Evolutionary conservation across 2,113 vertebrate genomes (phyloP).

Genomic region (Pseudorhombus dupliciocellatus): DNA sequence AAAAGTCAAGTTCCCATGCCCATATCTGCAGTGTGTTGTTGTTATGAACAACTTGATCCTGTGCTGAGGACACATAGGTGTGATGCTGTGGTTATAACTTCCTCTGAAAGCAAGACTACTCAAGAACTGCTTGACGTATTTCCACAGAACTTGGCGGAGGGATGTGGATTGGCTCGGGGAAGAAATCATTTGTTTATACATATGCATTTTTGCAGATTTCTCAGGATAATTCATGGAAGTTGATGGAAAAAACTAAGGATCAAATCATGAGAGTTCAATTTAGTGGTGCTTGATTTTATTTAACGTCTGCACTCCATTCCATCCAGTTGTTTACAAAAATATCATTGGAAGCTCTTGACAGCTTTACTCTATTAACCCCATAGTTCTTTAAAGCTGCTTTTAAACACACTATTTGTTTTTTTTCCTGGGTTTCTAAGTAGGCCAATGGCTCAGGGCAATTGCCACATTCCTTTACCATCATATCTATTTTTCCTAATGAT

Average conservation of each 20-base stretch:
- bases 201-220: no score
- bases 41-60: constrained; percentile 14
- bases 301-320: not conserved
- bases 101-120: no score
- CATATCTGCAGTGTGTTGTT: constrained; percentile 7
- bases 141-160: no score
- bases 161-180: no score
- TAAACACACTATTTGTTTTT: not conserved
- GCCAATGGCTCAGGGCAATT: not conserved
- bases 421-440: not conserved
- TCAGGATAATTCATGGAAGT: no score
- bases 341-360: constrained; percentile 12
- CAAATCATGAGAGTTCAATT: no score
- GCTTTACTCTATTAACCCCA: constrained; percentile 1
- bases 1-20: constrained; percentile 55
- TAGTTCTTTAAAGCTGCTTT: not conserved
- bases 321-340: constrained; percentile 12
- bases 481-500: constrained; percentile 7
- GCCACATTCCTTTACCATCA: not conserved
- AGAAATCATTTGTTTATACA: no score
- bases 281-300: no score
- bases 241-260: no score
- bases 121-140: no score
- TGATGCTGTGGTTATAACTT: not conserved
- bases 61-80: not conserved